These are phyloP conservation scores for Sesia apiformis DNA, from an alignment of 2,888 invertebrate species.

Conservation along the genomic window DNA sequence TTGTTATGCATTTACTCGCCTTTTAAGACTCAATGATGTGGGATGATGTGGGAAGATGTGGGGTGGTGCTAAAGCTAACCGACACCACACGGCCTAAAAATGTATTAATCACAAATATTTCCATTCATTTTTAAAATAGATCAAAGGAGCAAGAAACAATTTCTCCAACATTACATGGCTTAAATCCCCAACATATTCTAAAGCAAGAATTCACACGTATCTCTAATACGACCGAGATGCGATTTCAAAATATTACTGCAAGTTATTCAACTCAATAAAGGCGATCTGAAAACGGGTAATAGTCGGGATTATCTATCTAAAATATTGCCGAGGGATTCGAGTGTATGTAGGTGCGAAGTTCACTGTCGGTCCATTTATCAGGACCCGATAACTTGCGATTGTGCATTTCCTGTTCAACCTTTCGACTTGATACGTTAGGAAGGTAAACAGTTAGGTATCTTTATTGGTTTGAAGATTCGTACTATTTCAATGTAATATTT, in stretches of 20 bases:
- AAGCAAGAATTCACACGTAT: neutral
- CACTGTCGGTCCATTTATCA: constrained; percentile 7
- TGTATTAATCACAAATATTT: too few species aligned
- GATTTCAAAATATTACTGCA: constrained; percentile 5
- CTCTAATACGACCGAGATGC: neutral
- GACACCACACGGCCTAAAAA: too few species aligned
- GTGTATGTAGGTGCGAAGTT: constrained; percentile 7
- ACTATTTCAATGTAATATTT: too few species aligned
- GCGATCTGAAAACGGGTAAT: constrained; percentile 15
- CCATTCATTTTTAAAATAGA: too few species aligned
- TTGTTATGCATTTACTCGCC: too few species aligned
- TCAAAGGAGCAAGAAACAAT: too few species aligned
- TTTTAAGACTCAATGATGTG: too few species aligned
- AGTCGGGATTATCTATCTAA: constrained; percentile 20
- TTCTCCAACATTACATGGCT: too few species aligned
- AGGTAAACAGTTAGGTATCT: too few species aligned
- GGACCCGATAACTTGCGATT: constrained; percentile 3
- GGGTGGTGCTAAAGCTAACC: too few species aligned
- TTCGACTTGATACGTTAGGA: neutral
- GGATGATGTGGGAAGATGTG: too few species aligned
- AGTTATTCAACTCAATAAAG: constrained; percentile 18
- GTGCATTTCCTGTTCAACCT: constrained; percentile 1
- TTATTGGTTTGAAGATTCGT: too few species aligned
- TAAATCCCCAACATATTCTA: neutral
- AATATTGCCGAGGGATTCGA: constrained; percentile 12